These are phyloP conservation scores for Setipinna tenuifilis DNA, from an alignment of 2,797 vertebrate genomes.

Conservation along the genomic window DNA sequence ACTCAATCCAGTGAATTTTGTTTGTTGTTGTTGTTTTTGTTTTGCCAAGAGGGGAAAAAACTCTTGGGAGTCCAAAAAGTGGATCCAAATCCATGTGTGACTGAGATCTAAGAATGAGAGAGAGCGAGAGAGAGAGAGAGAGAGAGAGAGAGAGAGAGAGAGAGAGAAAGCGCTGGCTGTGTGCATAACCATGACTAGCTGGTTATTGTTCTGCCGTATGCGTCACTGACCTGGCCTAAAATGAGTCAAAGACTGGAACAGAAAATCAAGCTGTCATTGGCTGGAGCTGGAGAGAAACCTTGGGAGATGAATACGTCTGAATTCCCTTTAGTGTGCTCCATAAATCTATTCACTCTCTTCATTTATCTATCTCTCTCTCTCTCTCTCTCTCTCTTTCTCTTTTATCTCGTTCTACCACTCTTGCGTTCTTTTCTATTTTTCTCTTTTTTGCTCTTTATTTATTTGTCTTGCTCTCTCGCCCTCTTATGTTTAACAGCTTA, in stretches of 20 bases:
- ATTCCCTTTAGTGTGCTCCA: background rate
- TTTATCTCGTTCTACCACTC: too few relatives aligned
- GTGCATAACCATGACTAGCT: constrained; percentile 4
- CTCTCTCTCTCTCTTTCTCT: background rate
- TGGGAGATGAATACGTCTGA: constrained; percentile 17
- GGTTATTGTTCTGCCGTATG: background rate
- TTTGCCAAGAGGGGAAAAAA: background rate
- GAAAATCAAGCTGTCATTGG: background rate
- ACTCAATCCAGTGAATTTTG: background rate
- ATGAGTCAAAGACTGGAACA: background rate
- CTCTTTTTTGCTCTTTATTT: too few relatives aligned
- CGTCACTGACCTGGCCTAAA: background rate
- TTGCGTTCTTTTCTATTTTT: too few relatives aligned
- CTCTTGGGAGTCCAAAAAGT: background rate
- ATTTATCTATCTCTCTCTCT: background rate
- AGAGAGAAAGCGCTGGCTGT: background rate
- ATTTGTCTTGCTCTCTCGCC: too few relatives aligned
- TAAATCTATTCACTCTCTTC: background rate
- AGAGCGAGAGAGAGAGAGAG: too few relatives aligned
- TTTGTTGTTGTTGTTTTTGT: background rate
- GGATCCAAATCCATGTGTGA: background rate
- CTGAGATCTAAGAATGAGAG: background rate
- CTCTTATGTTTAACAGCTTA: background rate
- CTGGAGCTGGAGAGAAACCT: background rate
- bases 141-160: background rate